phyloP scores from a whole-genome alignment of 1,140 invertebrate genomes.

The Pachypeltis micranthus region DNA sequence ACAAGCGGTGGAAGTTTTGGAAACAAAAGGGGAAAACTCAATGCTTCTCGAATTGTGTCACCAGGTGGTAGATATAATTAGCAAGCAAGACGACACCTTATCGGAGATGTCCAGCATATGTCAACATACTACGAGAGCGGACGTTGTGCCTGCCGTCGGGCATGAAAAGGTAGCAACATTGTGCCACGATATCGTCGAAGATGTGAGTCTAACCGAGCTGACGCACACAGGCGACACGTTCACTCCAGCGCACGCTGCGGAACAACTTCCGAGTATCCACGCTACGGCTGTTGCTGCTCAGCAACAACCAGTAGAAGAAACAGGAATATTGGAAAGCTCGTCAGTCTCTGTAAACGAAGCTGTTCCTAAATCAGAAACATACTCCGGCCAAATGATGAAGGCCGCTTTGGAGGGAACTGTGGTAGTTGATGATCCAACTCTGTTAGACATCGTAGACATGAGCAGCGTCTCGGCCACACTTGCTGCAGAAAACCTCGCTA shows the following conservation, averaged over 20 bases:
- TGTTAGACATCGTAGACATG: neutral
- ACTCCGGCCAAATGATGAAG: neutral
- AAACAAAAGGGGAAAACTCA: slow-evolving; percentile 15
- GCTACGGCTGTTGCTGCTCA: neutral
- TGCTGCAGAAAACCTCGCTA: neutral
- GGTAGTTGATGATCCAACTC: neutral
- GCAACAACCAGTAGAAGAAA: neutral
- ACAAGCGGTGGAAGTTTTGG: slow-evolving; percentile 7
- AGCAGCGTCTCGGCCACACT: neutral
- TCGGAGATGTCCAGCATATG: slow-evolving; percentile 15
- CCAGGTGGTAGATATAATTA: slow-evolving; percentile 18
- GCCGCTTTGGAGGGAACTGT: neutral
- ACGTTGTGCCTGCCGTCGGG: neutral
- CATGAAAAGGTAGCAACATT: neutral
- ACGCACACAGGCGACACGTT: neutral
- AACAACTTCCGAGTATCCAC: neutral
- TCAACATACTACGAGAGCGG: neutral
- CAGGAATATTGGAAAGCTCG: neutral
- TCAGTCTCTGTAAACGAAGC: neutral
- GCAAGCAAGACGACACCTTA: slow-evolving; percentile 16
- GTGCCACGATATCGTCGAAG: neutral
- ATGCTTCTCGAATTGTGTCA: slow-evolving; percentile 16
- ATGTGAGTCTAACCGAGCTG: neutral
- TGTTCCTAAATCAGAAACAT: neutral
- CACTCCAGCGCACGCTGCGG: neutral